Percentiles rank a stretch among this genome's conserved stretches.
Conservation (phyloP, 2,113 vertebrate genomes). For the Anguilla rostrata region DNA sequence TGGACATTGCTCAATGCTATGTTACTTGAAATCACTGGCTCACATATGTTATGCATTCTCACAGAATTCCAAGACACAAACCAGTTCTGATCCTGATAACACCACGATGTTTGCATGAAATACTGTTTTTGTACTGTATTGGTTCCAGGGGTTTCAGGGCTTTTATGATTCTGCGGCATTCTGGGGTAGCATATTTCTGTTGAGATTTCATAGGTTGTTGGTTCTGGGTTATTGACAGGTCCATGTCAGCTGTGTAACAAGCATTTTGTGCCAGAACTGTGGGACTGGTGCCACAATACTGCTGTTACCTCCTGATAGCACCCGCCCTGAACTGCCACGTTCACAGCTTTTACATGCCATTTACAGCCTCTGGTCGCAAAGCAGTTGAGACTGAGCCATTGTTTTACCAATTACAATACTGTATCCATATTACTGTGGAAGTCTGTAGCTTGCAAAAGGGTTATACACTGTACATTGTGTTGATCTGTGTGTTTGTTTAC, state of each 20-base stretch:
- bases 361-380: not conserved
- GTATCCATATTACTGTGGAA: not conserved
- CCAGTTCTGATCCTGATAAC: not conserved
- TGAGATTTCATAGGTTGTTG: not conserved
- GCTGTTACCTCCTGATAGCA: not conserved
- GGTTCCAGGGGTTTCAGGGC: not conserved
- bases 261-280: not conserved
- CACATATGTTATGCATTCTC: conserved; percentile 37
- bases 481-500: not conserved
- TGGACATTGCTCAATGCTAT: conserved; percentile 32
- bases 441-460: not conserved
- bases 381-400: not conserved
- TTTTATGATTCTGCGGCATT: not conserved
- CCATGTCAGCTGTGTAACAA: not conserved
- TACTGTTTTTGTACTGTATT: not conserved
- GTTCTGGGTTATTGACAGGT: not conserved
- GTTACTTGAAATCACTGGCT: conserved; percentile 36
- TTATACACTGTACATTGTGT: not conserved
- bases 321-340: not conserved
- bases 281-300: not conserved
- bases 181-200: not conserved
- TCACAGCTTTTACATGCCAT: not conserved
- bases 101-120: not conserved
- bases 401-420: not conserved
- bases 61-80: not conserved